phyloP scores from a whole-genome alignment of 1,140 invertebrate genomes.

The Meloidogyne exigua region DNA sequence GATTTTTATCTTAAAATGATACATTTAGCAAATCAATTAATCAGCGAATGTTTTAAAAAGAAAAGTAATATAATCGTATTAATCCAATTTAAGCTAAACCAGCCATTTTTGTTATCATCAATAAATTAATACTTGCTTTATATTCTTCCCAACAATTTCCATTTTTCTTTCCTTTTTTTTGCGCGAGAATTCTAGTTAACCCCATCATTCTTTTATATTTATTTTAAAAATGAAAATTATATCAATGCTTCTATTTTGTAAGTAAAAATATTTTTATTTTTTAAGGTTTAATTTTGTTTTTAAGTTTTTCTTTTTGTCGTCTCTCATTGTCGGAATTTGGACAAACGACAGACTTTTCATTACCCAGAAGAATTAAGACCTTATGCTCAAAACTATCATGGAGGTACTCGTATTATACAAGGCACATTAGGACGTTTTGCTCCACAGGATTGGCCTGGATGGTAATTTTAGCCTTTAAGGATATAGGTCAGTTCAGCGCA shows the following conservation, averaged over 20 bases:
- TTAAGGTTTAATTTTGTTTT: too few relatives aligned
- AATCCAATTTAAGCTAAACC: not conserved
- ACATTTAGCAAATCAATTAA: not conserved
- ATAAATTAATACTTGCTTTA: conserved; percentile 1
- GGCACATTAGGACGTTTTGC: conserved; percentile 52
- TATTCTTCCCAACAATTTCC: not conserved
- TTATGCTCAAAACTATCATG: conserved; percentile 46
- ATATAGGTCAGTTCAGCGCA: too few relatives aligned
- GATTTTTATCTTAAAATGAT: not conserved
- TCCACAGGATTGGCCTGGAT: conserved; percentile 52
- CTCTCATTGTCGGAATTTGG: not conserved
- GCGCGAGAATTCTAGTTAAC: not conserved
- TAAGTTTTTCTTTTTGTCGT: not conserved
- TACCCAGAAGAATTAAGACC: conserved; percentile 52
- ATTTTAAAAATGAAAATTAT: not conserved
- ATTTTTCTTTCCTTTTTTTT: not conserved
- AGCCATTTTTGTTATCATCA: not conserved
- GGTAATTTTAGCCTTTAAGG: not conserved
- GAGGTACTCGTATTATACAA: conserved; percentile 53
- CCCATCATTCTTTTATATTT: not conserved
- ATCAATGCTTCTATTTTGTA: not conserved
- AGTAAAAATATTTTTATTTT: not conserved
- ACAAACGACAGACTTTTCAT: conserved; percentile 48
- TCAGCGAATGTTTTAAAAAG: not conserved
- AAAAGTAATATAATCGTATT: not conserved